Evolutionary conservation across 2,797 vertebrate genomes (phyloP), one percentile per base, ranked within the genome.

Genomic region (Chloroceryle inda): DNA sequence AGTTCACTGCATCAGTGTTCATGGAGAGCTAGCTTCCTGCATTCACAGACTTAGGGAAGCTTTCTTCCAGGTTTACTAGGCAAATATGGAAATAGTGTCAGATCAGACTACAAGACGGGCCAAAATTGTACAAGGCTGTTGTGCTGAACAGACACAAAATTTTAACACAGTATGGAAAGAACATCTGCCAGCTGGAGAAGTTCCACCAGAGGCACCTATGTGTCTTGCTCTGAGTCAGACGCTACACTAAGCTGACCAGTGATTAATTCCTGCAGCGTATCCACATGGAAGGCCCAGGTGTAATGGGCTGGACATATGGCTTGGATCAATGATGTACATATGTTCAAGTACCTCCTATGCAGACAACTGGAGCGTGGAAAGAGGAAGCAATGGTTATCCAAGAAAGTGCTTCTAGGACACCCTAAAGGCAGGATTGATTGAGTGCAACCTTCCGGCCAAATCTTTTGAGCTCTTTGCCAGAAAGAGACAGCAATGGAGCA

Each of bases 351-450:
- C 89, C 95, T 95, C 88, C 90, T 95, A 90, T 73, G 80, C 73
- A 86, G 85, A 47, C 83, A 90, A 96, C 73, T 73, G 83, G 85
- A 97, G 94, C 78, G 90, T 93, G 83, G 93, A 95, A 96, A 96
- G 58, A 97, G 94, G 93, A 96, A 96, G 76, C 66, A 84, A 33
- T 56, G 93, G 66, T 78, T 85, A 97, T 96, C 83, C 95, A 96
- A 95, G 94, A 96, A 96, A 96, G 73, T 1, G 0, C 88, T 97
- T 92, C 93, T 96, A 96, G 95, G 92, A 96, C 90, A 96, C 85
- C 92, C 94, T 92, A 94, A 96, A 95, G 94, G 92, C 90, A 97
- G 94, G 83, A 97, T 97, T 97, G 95, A 96, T 97, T 96, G 94
- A 97, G 95, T 96, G 93, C 83, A 96, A 95, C 73, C 96, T 96